phyloP scores from a whole-genome alignment of 1,140 invertebrate genomes.

The Drosophila pectinifera region DNA sequence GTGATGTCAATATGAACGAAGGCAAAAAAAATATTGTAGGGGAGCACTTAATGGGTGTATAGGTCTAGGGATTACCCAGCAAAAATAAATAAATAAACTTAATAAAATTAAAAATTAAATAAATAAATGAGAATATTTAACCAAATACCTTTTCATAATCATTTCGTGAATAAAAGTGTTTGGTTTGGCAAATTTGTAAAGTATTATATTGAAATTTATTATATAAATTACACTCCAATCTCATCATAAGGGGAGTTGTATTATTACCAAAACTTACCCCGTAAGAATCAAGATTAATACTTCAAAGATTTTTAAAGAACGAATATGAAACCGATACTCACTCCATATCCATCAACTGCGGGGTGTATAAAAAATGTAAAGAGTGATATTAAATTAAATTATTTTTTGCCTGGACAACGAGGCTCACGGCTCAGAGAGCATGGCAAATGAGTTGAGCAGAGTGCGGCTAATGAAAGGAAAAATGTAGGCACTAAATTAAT shows the following conservation, averaged over 20 bases:
- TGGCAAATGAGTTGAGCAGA: constrained; percentile 37
- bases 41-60: too few species aligned
- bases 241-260: too few species aligned
- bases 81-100: not conserved
- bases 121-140: too few species aligned
- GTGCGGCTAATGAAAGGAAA: constrained; percentile 45
- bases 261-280: too few species aligned
- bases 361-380: constrained; percentile 18
- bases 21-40: constrained; percentile 7
- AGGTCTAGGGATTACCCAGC: too few species aligned
- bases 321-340: not conserved
- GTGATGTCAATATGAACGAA: constrained; percentile 57
- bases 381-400: constrained; percentile 37
- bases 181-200: too few species aligned
- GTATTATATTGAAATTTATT: too few species aligned
- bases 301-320: not conserved
- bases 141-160: not conserved
- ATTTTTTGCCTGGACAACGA: constrained; percentile 17
- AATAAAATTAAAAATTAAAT: not conserved
- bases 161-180: too few species aligned
- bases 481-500: constrained; percentile 18
- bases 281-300: not conserved
- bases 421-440: constrained; percentile 40
- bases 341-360: not conserved
- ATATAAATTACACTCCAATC: too few species aligned